Evolutionary conservation across 2,888 invertebrate genomes (phyloP).

Genomic region (Dicyrtomina minuta): DNA sequence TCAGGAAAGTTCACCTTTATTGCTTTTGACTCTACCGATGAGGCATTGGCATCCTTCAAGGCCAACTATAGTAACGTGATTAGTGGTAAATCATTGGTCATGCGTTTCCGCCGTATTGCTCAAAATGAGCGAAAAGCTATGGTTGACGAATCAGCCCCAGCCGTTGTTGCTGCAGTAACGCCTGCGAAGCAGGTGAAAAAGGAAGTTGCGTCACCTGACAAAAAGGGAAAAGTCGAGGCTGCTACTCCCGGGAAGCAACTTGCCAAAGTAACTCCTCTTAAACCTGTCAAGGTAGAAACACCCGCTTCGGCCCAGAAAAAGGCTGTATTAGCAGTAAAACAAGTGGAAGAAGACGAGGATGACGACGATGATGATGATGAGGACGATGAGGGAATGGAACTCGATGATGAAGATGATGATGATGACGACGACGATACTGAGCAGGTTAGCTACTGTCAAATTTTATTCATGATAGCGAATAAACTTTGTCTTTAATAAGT

Average conservation of each 20-base stretch:
- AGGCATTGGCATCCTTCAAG: conserved; percentile 48
- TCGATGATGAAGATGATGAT: conserved; percentile 28
- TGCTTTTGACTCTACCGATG: conserved; percentile 41
- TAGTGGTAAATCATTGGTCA: conserved; percentile 44
- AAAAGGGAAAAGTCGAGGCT: not conserved
- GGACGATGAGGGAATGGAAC: conserved; percentile 25
- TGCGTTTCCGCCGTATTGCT: conserved; percentile 44
- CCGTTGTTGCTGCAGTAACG: not conserved
- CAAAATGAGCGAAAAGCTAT: conserved; percentile 20
- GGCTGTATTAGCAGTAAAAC: not conserved
- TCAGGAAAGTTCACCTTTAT: conserved; percentile 47
- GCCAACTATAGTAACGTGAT: conserved; percentile 37
- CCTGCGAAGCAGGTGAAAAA: conserved; percentile 5
- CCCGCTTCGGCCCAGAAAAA: not conserved
- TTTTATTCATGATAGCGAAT: no score
- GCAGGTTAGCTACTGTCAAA: not conserved
- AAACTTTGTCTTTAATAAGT: no score
- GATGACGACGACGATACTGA: conserved; percentile 38
- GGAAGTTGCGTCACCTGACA: not conserved
- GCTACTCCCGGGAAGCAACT: conserved; percentile 18
- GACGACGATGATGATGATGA: conserved; percentile 40
- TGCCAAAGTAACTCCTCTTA: not conserved
- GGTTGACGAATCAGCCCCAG: not conserved
- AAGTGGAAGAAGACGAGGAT: conserved; percentile 29
- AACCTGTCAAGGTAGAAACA: conserved; percentile 1